Evolutionary conservation across 2,113 vertebrate species (phyloP).

Genomic region (Ochotona princeps): DNA sequence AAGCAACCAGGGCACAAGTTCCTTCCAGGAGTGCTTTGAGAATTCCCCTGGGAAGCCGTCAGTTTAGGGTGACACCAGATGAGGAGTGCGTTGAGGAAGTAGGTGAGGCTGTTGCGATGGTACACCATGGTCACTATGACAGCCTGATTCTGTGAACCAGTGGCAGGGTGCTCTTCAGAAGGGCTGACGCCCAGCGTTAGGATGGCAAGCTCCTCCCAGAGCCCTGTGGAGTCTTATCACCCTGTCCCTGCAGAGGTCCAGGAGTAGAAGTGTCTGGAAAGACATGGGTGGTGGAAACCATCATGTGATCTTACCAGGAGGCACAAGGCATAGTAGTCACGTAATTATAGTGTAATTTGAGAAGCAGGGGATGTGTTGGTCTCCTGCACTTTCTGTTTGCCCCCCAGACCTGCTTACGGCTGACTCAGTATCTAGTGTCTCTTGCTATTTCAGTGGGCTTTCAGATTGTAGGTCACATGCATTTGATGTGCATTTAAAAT

Average conservation of each 20-base stretch:
- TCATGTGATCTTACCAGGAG: background rate
- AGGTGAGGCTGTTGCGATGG: background rate
- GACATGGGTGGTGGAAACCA: background rate
- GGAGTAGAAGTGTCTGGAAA: background rate
- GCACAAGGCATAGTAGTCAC: background rate
- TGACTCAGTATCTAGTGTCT: background rate
- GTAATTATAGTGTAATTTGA: too few relatives aligned
- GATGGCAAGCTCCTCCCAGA: background rate
- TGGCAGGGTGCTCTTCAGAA: background rate
- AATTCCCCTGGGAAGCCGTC: too few relatives aligned
- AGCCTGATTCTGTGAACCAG: background rate
- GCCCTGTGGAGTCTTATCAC: background rate
- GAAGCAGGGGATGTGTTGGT: too few relatives aligned
- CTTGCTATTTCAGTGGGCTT: background rate
- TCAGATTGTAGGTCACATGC: background rate
- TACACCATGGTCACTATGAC: background rate
- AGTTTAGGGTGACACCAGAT: background rate
- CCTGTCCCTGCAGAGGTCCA: background rate
- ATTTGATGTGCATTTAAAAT: too few relatives aligned
- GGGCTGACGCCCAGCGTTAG: background rate
- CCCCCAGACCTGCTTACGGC: background rate
- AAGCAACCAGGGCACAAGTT: background rate
- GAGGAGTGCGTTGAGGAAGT: background rate
- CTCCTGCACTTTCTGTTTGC: background rate
- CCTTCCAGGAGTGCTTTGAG: background rate